Evolutionary conservation across 2,888 invertebrate species (phyloP).

Genomic region (Smittia sp.): DNA sequence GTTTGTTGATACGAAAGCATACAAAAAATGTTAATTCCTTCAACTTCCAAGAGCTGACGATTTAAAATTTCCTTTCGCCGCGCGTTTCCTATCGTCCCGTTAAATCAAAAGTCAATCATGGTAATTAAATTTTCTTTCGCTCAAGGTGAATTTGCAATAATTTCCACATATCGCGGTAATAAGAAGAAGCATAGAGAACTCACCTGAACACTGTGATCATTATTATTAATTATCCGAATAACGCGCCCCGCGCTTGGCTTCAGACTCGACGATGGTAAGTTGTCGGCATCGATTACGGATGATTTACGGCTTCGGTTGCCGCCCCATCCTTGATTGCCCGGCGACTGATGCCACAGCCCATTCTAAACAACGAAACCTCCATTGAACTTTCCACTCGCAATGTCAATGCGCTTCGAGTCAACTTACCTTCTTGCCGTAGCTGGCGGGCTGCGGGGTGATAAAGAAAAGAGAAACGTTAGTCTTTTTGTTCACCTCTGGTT

Average conservation of each 20-base stretch:
- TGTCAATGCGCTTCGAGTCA: background rate
- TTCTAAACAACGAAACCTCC: slow-evolving; percentile 52
- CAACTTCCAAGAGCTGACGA: background rate
- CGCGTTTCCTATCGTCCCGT: background rate
- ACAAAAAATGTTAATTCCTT: slow-evolving; percentile 5
- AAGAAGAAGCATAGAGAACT: slow-evolving; percentile 43
- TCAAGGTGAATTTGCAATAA: background rate
- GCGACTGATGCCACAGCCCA: slow-evolving; percentile 78
- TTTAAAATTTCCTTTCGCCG: too few species aligned
- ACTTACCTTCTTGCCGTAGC: slow-evolving; percentile 74
- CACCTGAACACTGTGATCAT: slow-evolving; percentile 88
- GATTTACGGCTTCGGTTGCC: slow-evolving; percentile 76
- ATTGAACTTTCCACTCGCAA: background rate
- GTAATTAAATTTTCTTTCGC: background rate
- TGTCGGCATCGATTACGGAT: slow-evolving; percentile 76
- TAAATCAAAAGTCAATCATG: background rate
- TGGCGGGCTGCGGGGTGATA: slow-evolving; percentile 65
- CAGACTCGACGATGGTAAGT: slow-evolving; percentile 63
- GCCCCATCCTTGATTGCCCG: slow-evolving; percentile 59
- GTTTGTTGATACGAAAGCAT: background rate
- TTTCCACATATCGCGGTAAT: background rate
- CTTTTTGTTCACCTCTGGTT: background rate
- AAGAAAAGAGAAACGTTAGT: slow-evolving; percentile 1
- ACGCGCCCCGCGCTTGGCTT: slow-evolving; percentile 81
- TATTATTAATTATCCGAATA: slow-evolving; percentile 90